phyloP scores from a whole-genome alignment of 1,140 invertebrate genomes.

The silkworm (Bombyx mori) region DNA sequence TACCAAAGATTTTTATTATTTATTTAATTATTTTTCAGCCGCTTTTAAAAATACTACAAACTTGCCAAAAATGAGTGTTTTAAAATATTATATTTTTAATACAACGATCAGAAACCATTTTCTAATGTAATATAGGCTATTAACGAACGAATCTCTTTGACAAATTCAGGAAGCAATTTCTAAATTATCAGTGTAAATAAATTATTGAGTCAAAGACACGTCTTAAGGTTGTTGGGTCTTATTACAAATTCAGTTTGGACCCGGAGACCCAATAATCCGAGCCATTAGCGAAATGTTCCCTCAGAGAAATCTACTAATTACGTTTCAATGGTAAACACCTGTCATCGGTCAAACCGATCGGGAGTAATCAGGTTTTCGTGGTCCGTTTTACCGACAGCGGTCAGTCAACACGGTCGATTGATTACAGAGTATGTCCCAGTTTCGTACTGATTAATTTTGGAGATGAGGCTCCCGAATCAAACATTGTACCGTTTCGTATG shows the following conservation, averaged over 20 bases:
- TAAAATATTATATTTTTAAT: too few relatives aligned
- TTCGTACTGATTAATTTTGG: too few relatives aligned
- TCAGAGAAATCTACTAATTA: slow-evolving; percentile 29
- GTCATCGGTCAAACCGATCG: slow-evolving; percentile 31
- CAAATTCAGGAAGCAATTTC: too few relatives aligned
- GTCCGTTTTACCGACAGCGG: slow-evolving; percentile 35
- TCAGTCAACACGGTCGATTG: slow-evolving; percentile 29
- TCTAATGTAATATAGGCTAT: background rate
- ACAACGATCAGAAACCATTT: too few relatives aligned
- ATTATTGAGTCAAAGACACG: slow-evolving; percentile 31
- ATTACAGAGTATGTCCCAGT: slow-evolving; percentile 20
- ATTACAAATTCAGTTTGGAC: slow-evolving; percentile 45
- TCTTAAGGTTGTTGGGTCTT: slow-evolving; percentile 27
- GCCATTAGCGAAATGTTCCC: slow-evolving; percentile 32
- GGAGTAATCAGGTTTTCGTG: slow-evolving; percentile 39
- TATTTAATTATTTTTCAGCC: too few relatives aligned
- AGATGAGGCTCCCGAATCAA: too few relatives aligned
- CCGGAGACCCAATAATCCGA: slow-evolving; percentile 26
- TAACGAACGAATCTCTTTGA: too few relatives aligned
- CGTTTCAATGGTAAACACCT: slow-evolving; percentile 40
- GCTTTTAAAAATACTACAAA: too few relatives aligned
- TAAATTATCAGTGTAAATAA: slow-evolving; percentile 18
- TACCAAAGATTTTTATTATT: too few relatives aligned
- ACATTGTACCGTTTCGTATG: too few relatives aligned
- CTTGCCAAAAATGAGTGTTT: too few relatives aligned